Evolutionary conservation across 2,888 invertebrate species (phyloP).

Genomic region (Venustoraphidia nigricollis): DNA sequence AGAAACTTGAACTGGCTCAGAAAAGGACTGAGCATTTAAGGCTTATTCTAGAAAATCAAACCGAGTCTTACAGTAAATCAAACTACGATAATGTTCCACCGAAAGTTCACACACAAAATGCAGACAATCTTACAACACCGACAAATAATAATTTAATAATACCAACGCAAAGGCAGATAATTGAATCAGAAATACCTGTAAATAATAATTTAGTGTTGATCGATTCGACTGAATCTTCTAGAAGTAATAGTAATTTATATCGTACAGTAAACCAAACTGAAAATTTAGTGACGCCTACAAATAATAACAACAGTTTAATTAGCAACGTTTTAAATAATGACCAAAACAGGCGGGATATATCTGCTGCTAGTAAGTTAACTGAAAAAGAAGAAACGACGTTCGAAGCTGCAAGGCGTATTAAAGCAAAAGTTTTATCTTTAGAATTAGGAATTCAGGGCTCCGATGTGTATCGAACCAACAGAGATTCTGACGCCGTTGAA

Average conservation of each 20-base stretch:
- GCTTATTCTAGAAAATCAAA: conserved; percentile 28
- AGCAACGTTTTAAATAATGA: no score
- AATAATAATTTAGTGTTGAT: background rate
- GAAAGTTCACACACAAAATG: background rate
- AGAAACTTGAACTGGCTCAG: conserved; percentile 22
- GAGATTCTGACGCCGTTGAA: no score
- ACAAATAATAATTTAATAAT: conserved; percentile 2
- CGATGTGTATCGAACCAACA: no score
- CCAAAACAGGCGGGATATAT: no score
- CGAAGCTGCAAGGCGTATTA: conserved; percentile 30
- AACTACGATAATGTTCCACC: conserved; percentile 9
- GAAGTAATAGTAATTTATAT: background rate
- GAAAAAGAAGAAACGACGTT: conserved; percentile 12
- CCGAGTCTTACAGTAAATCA: conserved; percentile 18
- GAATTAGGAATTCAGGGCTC: conserved; percentile 26
- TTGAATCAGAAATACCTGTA: background rate
- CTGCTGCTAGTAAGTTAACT: no score
- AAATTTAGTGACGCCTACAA: no score
- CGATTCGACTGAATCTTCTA: no score
- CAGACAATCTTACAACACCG: background rate
- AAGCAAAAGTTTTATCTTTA: conserved; percentile 34
- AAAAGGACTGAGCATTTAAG: conserved; percentile 33
- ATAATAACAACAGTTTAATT: no score
- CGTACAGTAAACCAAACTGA: background rate
- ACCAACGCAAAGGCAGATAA: background rate